Evolutionary conservation across 2,113 vertebrate genomes (phyloP).

Genomic region (Poecilia latipinna): DNA sequence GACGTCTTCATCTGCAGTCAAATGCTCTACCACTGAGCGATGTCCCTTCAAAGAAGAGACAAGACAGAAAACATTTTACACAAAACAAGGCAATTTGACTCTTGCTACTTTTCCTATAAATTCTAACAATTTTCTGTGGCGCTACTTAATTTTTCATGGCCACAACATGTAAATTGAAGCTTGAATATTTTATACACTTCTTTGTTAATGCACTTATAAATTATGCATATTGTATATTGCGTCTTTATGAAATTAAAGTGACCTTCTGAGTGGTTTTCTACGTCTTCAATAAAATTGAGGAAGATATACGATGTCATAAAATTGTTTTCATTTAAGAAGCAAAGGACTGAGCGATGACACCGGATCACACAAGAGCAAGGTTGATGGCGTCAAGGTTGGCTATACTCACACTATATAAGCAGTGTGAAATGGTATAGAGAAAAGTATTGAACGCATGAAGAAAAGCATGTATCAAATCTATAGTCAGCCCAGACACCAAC

Average conservation of each 20-base stretch:
- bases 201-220: neutral
- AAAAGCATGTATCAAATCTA: no score
- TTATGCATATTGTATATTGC: neutral
- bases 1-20: constrained; percentile 88
- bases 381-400: no score
- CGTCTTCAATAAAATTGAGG: neutral
- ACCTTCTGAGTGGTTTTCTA: neutral
- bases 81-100: no score
- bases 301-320: neutral
- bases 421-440: no score
- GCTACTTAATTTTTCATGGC: neutral
- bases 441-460: no score
- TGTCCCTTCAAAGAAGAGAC: no score
- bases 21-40: constrained; percentile 72
- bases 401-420: no score
- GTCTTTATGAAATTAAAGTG: neutral
- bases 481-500: no score
- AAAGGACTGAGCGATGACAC: no score
- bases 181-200: neutral
- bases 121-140: neutral
- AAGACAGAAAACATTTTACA: no score
- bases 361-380: no score
- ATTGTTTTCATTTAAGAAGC: neutral
- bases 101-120: no score
- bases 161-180: neutral